These are phyloP conservation scores for Luehdorfia chinensis DNA, from an alignment of 1,140 invertebrate species.

Conservation along the genomic window DNA sequence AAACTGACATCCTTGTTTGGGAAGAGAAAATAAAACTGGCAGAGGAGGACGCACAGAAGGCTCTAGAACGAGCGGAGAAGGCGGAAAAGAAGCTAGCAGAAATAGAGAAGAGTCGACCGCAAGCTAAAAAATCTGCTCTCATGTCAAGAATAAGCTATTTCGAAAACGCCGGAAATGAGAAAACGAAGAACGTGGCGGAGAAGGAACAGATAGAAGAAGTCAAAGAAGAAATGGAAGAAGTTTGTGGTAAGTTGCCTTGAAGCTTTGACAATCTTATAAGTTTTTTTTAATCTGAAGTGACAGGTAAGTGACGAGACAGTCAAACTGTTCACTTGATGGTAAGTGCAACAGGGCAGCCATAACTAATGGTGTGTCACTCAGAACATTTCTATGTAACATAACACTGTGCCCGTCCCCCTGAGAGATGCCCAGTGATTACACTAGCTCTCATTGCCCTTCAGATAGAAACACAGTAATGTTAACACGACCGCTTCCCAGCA, in stretches of 20 bases:
- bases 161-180: constrained; percentile 49
- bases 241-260: constrained; percentile 26
- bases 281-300: not conserved
- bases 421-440: no score
- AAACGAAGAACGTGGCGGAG: constrained; percentile 16
- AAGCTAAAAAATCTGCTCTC: constrained; percentile 36
- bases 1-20: constrained; percentile 82
- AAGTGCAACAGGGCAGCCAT: no score
- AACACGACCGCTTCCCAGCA: no score
- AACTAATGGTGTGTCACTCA: no score
- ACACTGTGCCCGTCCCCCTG: no score
- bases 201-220: constrained; percentile 22
- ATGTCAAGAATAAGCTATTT: constrained; percentile 67
- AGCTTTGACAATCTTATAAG: constrained; percentile 23
- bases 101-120: constrained; percentile 70
- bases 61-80: constrained; percentile 79
- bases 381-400: no score
- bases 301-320: not conserved
- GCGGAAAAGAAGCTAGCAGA: constrained; percentile 79
- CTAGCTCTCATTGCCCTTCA: no score
- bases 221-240: constrained; percentile 26
- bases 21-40: constrained; percentile 84
- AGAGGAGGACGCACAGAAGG: constrained; percentile 81
- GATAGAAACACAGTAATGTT: no score
- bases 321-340: no score